phyloP scores from a whole-genome alignment of 2,888 invertebrate genomes.

The Byasa hedistus region DNA sequence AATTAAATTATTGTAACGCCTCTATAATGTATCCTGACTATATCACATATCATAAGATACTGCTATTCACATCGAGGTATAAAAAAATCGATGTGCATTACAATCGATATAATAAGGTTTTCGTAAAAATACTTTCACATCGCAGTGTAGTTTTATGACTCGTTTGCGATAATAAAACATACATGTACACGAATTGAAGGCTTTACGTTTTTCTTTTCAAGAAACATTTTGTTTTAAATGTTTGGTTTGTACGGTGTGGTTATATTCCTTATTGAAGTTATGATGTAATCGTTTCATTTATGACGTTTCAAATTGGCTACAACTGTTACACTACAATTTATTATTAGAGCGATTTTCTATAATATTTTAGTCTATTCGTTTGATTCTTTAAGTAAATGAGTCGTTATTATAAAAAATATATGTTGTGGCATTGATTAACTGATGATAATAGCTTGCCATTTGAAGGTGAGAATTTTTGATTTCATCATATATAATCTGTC shows the following conservation, averaged over 20 bases:
- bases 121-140: background rate
- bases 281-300: background rate
- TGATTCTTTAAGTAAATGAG: too few species aligned
- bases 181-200: background rate
- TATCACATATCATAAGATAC: too few species aligned
- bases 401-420: too few species aligned
- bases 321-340: slow-evolving; percentile 1
- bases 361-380: too few species aligned
- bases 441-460: too few species aligned
- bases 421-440: too few species aligned
- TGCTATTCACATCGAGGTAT: too few species aligned
- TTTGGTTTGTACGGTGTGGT: background rate
- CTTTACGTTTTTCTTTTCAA: background rate
- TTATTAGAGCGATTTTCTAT: slow-evolving; percentile 2
- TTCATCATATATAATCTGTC: too few species aligned
- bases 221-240: background rate
- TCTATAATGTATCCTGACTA: too few species aligned
- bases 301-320: slow-evolving; percentile 6
- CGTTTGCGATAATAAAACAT: background rate
- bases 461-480: too few species aligned
- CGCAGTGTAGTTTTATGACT: background rate
- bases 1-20: too few species aligned
- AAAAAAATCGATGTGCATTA: background rate
- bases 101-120: background rate
- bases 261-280: background rate